These are phyloP conservation scores for Synanthedon formicaeformis DNA, from an alignment of 2,888 invertebrate species.

Conservation along the genomic window DNA sequence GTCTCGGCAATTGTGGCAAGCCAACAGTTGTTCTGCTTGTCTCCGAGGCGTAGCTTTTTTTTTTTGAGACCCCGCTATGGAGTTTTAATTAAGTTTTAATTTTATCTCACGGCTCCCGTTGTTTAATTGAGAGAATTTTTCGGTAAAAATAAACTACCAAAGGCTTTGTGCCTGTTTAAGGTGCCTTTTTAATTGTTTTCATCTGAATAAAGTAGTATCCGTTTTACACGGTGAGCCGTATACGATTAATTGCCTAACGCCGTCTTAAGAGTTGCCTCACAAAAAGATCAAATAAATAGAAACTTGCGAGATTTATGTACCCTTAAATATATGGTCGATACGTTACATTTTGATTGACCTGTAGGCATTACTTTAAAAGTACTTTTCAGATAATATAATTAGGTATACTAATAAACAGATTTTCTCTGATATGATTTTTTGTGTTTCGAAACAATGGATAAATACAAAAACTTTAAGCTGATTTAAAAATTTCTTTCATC, in stretches of 20 bases:
- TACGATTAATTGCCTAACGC: not conserved
- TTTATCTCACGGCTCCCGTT: constrained; percentile 57
- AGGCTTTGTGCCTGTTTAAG: constrained; percentile 20
- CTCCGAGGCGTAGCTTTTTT: constrained; percentile 9
- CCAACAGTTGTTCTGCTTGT: constrained; percentile 11
- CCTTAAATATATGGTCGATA: too few species aligned
- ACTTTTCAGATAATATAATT: too few species aligned
- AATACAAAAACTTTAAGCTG: too few species aligned
- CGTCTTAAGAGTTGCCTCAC: too few species aligned
- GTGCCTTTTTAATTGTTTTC: constrained; percentile 23
- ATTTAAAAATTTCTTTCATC: too few species aligned
- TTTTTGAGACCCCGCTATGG: constrained; percentile 32
- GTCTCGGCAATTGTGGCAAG: constrained; percentile 4
- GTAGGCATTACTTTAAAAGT: too few species aligned
- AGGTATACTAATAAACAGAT: too few species aligned
- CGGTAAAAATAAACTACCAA: constrained; percentile 12
- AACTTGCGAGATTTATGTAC: too few species aligned
- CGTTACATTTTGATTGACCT: too few species aligned
- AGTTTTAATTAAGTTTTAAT: constrained; percentile 67
- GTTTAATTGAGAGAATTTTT: constrained; percentile 41
- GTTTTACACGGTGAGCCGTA: not conserved
- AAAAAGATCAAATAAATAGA: too few species aligned
- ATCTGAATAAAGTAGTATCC: constrained; percentile 3
- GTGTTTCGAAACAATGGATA: too few species aligned
- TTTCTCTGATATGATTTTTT: too few species aligned